Base-by-base conservation (phyloP, 2,888 invertebrate species). In the Euplexia lucipara region DNA sequence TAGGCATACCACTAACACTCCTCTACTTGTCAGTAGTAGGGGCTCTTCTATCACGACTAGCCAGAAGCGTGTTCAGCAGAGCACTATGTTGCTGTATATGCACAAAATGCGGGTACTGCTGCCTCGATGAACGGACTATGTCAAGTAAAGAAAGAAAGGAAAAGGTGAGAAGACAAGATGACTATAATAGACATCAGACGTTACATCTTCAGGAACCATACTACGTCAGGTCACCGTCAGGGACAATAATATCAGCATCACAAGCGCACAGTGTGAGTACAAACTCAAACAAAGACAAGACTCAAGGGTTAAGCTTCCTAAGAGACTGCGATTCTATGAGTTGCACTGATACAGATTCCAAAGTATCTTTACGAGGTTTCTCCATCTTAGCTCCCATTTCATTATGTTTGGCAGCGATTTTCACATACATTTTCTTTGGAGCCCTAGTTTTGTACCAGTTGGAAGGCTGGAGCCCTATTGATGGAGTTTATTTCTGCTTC, bases 401-500 rank as follows among this genome's bases (percentile, higher is more conserved):
- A 57, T 96, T 99, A 52, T 99, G 99, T 88, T 95, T 99, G 39
- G 96, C 97, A 56, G 98, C 99, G 81, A 98, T 99, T 96, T 96
- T 98, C 75, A 96, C 97, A 75, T 99, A 99, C 90, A 98, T 99
- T 65, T 96, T 98, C 80, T 97, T 98, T 58, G 99, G 99, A 6
- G 98, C 99, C 1, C 96, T 98, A 67, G 97, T 99, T 32, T 96
- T 99, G 77, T 97, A 98, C 86, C 97, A 98, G 78, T 96, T 99
- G 90, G 99, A 99, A 91, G 98, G 98, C 84, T 99, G 99, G 99
- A 97, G 97, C 81, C 96, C 98, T 51, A 96, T 99, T 69, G 99
- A 99, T 87, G 98, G 98, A 60, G 97, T 98, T 83, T 99, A 98
- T 92, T 99, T 99, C 92, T 99, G 99, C 92, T 99, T 99, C 92